Conservation (phyloP, 1,140 invertebrate genomes). For the Phortica variegata region DNA sequence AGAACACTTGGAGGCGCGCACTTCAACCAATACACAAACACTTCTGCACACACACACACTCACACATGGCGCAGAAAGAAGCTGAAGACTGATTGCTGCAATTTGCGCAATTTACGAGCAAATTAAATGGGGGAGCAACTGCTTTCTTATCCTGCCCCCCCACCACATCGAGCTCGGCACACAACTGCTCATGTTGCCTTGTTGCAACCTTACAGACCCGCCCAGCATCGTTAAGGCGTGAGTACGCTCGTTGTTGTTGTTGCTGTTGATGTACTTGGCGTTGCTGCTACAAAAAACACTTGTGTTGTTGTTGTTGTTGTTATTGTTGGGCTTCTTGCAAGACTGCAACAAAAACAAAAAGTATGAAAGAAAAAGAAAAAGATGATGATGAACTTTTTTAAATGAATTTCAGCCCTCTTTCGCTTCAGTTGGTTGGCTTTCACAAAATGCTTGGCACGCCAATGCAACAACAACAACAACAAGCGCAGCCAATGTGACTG, state of each 20-base stretch:
- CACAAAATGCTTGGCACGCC: too few species aligned
- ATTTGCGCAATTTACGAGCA: slow-evolving; percentile 9
- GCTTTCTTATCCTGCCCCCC: too few species aligned
- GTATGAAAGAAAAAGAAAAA: background rate
- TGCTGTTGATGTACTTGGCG: slow-evolving; percentile 10
- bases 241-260: background rate
- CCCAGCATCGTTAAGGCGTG: slow-evolving; percentile 21
- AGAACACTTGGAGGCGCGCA: slow-evolving; percentile 4
- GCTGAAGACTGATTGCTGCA: slow-evolving; percentile 1
- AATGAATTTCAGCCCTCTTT: slow-evolving; percentile 16
- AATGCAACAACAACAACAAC: too few species aligned
- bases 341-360: slow-evolving; percentile 22
- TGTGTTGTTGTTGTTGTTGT: background rate
- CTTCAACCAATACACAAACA: too few species aligned
- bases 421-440: slow-evolving; percentile 39
- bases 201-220: slow-evolving; percentile 31
- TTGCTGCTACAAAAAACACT: slow-evolving; percentile 38
- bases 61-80: too few species aligned
- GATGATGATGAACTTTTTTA: background rate
- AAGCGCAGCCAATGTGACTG: too few species aligned
- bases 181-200: slow-evolving; percentile 46
- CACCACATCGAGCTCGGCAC: too few species aligned
- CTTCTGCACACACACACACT: too few species aligned
- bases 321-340: slow-evolving; percentile 26
- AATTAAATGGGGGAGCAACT: background rate